Percentiles rank a stretch among this genome's conserved stretches.
Conservation (phyloP, 2,113 vertebrate genomes). For the Psettodes erumei region DNA sequence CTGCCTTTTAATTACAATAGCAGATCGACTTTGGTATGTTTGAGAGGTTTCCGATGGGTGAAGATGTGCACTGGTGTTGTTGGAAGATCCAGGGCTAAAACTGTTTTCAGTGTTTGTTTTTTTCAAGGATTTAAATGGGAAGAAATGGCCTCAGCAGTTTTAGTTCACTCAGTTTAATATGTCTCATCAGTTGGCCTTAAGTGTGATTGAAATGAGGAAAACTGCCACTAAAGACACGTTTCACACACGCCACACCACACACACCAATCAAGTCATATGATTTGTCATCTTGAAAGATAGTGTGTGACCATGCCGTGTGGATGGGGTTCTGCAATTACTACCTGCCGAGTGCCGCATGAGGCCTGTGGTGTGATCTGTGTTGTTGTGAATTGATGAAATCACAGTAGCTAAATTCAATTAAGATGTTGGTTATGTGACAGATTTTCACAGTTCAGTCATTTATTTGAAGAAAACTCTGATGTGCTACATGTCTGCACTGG, state of each 20-base stretch:
- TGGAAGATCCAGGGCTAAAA: background rate
- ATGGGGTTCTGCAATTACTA: too few relatives aligned
- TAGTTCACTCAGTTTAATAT: too few relatives aligned
- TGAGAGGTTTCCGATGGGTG: background rate
- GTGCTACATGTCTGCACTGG: too few relatives aligned
- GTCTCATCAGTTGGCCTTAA: background rate
- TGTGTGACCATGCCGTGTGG: background rate
- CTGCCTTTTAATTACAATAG: background rate
- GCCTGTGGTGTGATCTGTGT: background rate
- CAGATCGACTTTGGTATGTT: background rate
- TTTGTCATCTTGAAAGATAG: background rate
- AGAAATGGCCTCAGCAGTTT: too few relatives aligned
- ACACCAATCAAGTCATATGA: background rate
- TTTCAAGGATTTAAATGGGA: too few relatives aligned
- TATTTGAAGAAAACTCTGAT: too few relatives aligned
- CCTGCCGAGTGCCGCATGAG: background rate
- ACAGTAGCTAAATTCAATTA: background rate
- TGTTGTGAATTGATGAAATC: background rate
- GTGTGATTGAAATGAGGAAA: background rate
- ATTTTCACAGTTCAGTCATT: too few relatives aligned
- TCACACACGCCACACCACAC: too few relatives aligned
- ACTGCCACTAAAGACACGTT: background rate
- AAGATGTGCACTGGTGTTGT: constrained; percentile 9
- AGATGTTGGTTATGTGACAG: background rate
- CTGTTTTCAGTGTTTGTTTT: background rate